Evolutionary conservation across 2,888 invertebrate genomes (phyloP).

Genomic region (Scaptomyza caliginosa): DNA sequence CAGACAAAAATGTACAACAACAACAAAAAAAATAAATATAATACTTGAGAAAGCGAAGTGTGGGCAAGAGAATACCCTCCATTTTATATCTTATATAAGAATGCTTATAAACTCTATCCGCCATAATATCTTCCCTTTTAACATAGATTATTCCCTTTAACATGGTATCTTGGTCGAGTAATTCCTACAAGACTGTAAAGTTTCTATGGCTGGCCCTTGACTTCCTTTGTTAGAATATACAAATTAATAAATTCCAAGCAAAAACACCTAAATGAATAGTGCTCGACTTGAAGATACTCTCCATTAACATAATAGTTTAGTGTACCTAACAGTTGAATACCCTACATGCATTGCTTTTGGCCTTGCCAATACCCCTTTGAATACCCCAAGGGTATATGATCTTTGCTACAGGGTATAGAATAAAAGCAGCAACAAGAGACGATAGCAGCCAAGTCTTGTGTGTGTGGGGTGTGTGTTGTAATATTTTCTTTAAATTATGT

Average conservation of each 20-base stretch:
- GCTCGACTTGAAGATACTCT: background rate
- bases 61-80: background rate
- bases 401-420: conserved; percentile 6
- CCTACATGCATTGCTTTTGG: background rate
- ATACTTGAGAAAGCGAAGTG: background rate
- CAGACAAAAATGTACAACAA: conserved; percentile 4
- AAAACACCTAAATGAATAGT: background rate
- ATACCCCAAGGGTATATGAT: background rate
- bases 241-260: background rate
- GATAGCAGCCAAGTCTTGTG: conserved; percentile 37
- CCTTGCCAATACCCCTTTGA: background rate
- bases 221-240: background rate
- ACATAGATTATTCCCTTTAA: too few species aligned
- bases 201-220: background rate
- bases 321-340: background rate
- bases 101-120: too few species aligned
- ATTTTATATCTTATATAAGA: background rate
- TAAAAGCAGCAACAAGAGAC: conserved; percentile 1
- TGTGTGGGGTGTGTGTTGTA: conserved; percentile 40
- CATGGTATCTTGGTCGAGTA: background rate
- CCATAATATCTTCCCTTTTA: too few species aligned
- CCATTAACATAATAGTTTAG: background rate
- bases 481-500: conserved; percentile 75
- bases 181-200: background rate
- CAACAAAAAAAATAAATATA: conserved; percentile 5